Evolutionary conservation across 2,888 invertebrate species (phyloP), one percentile per base, ranked within the genome.

Genomic region (Ophraella communa): DNA sequence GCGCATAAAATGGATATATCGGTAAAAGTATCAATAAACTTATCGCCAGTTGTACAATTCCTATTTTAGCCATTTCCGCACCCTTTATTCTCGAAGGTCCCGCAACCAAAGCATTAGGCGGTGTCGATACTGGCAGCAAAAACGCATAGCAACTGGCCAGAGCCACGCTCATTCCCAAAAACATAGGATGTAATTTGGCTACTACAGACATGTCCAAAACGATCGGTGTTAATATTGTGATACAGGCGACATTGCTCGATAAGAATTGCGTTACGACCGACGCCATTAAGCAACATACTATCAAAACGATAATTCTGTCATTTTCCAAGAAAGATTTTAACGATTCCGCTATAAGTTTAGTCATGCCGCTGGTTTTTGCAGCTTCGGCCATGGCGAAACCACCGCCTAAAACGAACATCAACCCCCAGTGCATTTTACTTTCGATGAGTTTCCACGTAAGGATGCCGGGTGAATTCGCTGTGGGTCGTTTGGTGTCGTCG

Each of bases 121-220:
- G 96, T 0, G 96, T 96, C 49, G 95, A 95, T n/a, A 96, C 96
- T 0, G 96, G 96, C 81, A 96, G 86, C 86, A 95, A 94, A 86
- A 95, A 93, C 4, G 93, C 95, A 85, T 95, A 94, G 57, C 95
- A 95, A 79, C 95, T 94, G 2, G 94, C 91, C 30, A 96, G 84
- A 0, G 95, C 88, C 0, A 94, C 93, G 0, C 96, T 95, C 72
- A 96, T 84, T 89, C 96, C 94, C 79, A 96, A 84, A 82, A 92
- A 94, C 61, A 96, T 83, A 0, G 96, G 96, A 83, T 96, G 93
- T 58, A 94, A 85, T 73, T 85, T 80, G 2, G 78, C 79, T 52
- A 76, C 74, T 61, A 81, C 83, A 71, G 91, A 90, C 88, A 92
- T 89, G 79, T 92, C 90, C 2, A 90, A 90, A 56, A 95, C 83